Evolutionary conservation across 2,888 invertebrate genomes (phyloP).

Genomic region (Synergus japonicus): DNA sequence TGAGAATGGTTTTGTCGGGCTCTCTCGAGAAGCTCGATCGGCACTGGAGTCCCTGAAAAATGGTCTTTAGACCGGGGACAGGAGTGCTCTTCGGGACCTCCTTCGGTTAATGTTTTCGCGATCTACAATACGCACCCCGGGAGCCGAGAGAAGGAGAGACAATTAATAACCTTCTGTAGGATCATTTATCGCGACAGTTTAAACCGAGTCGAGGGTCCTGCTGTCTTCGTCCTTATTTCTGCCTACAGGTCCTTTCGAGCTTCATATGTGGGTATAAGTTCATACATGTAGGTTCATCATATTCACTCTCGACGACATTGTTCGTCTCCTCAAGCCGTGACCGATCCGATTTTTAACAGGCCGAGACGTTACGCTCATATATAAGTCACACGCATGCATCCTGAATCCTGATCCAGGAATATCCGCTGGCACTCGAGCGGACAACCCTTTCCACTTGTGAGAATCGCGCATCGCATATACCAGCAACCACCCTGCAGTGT

Average conservation of each 20-base stretch:
- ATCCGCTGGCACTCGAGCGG: slow-evolving; percentile 56
- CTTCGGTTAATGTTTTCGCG: slow-evolving; percentile 75
- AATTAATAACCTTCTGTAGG: slow-evolving; percentile 75
- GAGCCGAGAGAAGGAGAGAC: slow-evolving; percentile 67
- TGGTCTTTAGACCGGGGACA: slow-evolving; percentile 63
- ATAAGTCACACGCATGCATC: slow-evolving; percentile 41
- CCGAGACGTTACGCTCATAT: slow-evolving; percentile 54
- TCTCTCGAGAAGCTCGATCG: slow-evolving; percentile 62
- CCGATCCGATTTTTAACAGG: slow-evolving; percentile 76
- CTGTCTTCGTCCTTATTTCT: slow-evolving; percentile 48
- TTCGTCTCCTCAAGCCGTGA: slow-evolving; percentile 70
- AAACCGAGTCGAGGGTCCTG: slow-evolving; percentile 60
- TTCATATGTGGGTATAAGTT: background rate
- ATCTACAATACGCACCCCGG: slow-evolving; percentile 71
- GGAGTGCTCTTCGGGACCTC: slow-evolving; percentile 59
- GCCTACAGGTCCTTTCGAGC: slow-evolving; percentile 4
- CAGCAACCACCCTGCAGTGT: slow-evolving; percentile 43
- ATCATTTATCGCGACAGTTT: slow-evolving; percentile 78
- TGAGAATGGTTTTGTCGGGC: slow-evolving; percentile 60
- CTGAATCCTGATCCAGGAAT: slow-evolving; percentile 54
- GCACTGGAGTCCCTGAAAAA: slow-evolving; percentile 70
- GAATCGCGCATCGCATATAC: slow-evolving; percentile 52
- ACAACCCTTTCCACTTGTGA: slow-evolving; percentile 54
- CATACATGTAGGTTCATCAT: slow-evolving; percentile 45
- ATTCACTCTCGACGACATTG: slow-evolving; percentile 56